Evolutionary conservation across 2,888 invertebrate species (phyloP), one percentile per base, ranked within the genome.

Genomic region (Drosophila suboccidentalis): DNA sequence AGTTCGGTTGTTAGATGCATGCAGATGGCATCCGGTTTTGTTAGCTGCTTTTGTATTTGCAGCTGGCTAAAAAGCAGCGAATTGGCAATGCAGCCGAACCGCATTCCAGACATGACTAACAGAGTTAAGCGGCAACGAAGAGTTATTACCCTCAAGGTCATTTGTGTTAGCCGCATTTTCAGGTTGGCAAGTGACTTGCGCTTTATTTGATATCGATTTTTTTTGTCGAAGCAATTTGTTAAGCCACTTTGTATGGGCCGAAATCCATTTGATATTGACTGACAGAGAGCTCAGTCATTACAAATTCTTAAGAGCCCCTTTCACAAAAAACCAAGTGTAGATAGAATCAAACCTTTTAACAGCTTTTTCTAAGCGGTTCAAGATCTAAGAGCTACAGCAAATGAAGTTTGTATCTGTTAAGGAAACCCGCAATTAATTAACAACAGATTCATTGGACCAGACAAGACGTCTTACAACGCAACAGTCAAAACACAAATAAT

Each of bases 81-180:
- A 76, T 51, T 62, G 64, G 60, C 84, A 87, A 84, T 89, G 88
- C 88, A 86, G 88, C 78, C 75, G 58, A 72, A 78, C 81, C 83
- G 83, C 86, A 86, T 86, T 86, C 86, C 86, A 71, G 69, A 49
- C 86, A 86, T 86, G 90, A 89, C 87, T 86, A 88, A 86, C 67
- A 70, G 53, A 73, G 64, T 64, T 65, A 63, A 66, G 50, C 53
- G 26, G 71, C 61, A 38, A 32, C 67, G 32, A 67, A 79, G 80
- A 89, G 89, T 90, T 86, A 86, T 86, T 86, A 86, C 87, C 89
- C 90, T 82, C 86, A 86, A 86, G 86, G 86, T 86, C 86, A 88
- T 75, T 51, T 64, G 55, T 75, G 59, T 80, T 71, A 49, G 58
- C 53, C 55, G 22, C 55, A 44, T 57, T 57, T 57, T 57, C 44